Evolutionary conservation across 2,113 vertebrate genomes (phyloP).

Genomic region (Corvus hawaiiensis): DNA sequence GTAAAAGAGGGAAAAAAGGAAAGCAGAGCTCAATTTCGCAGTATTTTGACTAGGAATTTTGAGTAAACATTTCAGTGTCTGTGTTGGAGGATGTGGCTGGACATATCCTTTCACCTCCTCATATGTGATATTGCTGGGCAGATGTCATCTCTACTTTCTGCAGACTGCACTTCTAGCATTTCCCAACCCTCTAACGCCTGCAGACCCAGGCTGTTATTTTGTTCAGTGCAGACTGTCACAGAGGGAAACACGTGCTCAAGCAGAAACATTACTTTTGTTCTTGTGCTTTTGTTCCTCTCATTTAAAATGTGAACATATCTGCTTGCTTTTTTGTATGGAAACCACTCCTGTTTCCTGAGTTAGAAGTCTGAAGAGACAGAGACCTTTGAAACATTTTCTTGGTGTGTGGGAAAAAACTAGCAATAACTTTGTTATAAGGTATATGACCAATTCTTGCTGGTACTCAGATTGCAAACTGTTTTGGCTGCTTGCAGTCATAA

Average conservation of each 20-base stretch:
- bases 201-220: background rate
- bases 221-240: background rate
- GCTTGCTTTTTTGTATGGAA: background rate
- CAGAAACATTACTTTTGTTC: background rate
- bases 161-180: background rate
- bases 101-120: background rate
- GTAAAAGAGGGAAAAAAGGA: background rate
- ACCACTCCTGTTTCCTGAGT: background rate
- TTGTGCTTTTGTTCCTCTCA: background rate
- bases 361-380: constrained; percentile 9
- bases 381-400: background rate
- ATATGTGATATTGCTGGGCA: background rate
- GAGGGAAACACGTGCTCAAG: background rate
- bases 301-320: background rate
- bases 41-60: background rate
- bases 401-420: constrained; percentile 19
- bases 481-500: background rate
- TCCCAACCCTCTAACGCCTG: background rate
- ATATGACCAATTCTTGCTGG: background rate
- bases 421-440: background rate
- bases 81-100: background rate
- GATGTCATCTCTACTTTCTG: background rate
- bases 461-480: background rate
- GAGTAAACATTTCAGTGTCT: background rate
- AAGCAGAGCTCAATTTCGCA: background rate